These are phyloP conservation scores for Cephus sareptanus DNA, from an alignment of 2,888 invertebrate species.

Conservation along the genomic window DNA sequence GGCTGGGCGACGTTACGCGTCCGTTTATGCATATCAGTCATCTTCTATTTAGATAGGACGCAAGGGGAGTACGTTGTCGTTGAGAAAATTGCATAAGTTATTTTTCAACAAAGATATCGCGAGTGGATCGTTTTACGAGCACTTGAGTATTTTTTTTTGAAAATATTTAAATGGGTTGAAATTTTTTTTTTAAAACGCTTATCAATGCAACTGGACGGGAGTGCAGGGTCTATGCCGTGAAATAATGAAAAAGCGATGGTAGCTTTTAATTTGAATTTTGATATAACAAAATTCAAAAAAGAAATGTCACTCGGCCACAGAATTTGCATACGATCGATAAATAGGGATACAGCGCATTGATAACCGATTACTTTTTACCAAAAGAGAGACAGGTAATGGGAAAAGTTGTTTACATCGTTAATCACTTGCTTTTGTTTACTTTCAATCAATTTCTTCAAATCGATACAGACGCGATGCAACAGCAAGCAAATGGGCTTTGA, in stretches of 20 bases:
- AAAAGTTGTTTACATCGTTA: too few species aligned
- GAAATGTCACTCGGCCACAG: background rate
- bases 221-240: too few species aligned
- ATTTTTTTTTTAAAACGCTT: background rate
- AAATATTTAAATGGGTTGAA: background rate
- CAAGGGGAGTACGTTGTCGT: background rate
- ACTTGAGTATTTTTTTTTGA: background rate
- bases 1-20: background rate
- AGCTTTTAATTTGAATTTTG: too few species aligned
- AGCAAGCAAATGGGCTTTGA: too few species aligned
- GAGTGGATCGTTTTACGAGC: background rate
- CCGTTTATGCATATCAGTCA: conserved; percentile 26
- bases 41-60: conserved; percentile 25
- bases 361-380: background rate
- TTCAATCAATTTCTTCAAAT: too few species aligned
- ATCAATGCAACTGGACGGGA: background rate
- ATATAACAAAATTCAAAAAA: too few species aligned
- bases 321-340: background rate
- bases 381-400: too few species aligned
- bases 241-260: too few species aligned
- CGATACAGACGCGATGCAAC: too few species aligned
- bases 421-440: too few species aligned
- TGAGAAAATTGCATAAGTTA: background rate
- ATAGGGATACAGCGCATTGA: background rate
- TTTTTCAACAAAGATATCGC: background rate